Base-by-base conservation (phyloP, 2,113 vertebrate species). In the Lagopus leucura region DNA sequence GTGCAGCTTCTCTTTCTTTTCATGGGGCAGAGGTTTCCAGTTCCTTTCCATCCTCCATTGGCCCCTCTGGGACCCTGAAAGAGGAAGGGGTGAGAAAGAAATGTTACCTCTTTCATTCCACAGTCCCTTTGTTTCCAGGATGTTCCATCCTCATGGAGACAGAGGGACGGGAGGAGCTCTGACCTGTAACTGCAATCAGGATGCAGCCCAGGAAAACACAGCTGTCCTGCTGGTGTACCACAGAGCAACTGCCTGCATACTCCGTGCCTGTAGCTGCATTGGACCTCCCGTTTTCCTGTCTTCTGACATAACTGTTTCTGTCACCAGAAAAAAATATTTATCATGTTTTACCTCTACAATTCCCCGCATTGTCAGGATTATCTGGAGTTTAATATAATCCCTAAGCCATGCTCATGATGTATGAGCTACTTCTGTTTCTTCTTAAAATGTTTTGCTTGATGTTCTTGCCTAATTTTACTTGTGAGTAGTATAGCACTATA, bases 341-440 rank as follows among this genome's bases (percentile, higher is more conserved):
- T 84, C 43, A 55, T 40, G 30, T 84, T 84, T 86, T 75, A 55
- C 80, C 55, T 93, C 57, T 91, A 47, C 85, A 85, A 85, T 89
- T 38, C 57, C 11, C 38, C 34, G 7, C 5, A 4, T 0, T 0
- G n/a, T 92, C 69, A 69, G 76, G 90, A 94, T 92, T 89, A 89
- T n/a, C 60, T 88, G 57, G 66, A 77, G 48, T 78, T 92, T 76
- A 84, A 69, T 89, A 21, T 82, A 70, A 92, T 95, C 63, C 52
- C 76, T 55, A 76, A 92, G 15, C 18, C 16, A 15, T n/a, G 36
- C 15, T 84, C 66, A 61, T 45, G 32, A 2, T 83, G 6, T 71
- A 11, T 20, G 50, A 92, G 22, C 63, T 89, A 22, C 48, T 87
- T 94, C 58, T 86, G 36, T 65, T 55, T 55, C 11, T 1, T 94